These are phyloP conservation scores for Falcaria lacertinaria DNA, from an alignment of 2,888 invertebrate species.

Conservation along the genomic window DNA sequence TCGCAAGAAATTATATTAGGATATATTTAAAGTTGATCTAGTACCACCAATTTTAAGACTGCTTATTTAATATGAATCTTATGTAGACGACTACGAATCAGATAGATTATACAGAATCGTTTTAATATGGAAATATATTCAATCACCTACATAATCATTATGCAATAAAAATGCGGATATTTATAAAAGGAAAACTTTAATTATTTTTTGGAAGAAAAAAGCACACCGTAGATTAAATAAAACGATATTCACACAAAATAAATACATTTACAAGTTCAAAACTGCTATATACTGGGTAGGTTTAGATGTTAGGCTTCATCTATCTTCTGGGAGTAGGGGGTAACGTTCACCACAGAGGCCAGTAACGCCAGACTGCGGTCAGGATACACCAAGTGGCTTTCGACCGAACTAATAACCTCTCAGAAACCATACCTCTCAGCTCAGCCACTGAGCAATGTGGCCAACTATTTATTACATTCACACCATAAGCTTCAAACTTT, in stretches of 20 bases:
- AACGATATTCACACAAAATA: too few species aligned
- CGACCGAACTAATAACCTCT: slow-evolving; percentile 9
- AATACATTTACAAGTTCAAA: not conserved
- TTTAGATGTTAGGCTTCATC: slow-evolving; percentile 17
- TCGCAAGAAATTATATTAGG: too few species aligned
- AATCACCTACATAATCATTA: not conserved
- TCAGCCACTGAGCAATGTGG: not conserved
- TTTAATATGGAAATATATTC: not conserved
- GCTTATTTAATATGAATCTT: not conserved
- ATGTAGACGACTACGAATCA: not conserved
- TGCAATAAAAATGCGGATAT: too few species aligned
- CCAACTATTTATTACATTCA: not conserved
- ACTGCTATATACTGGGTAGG: slow-evolving; percentile 2
- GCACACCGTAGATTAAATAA: too few species aligned
- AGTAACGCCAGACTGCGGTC: slow-evolving; percentile 22
- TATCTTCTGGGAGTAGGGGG: slow-evolving; percentile 20
- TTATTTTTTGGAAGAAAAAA: too few species aligned
- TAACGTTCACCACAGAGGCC: slow-evolving; percentile 23
- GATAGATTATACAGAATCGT: not conserved
- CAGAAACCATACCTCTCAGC: not conserved
- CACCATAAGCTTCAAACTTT: too few species aligned
- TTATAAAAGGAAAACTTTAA: too few species aligned
- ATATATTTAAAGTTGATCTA: slow-evolving; percentile 21
- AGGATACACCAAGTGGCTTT: slow-evolving; percentile 7
- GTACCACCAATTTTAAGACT: not conserved